Base-by-base conservation (phyloP, 2,888 invertebrate species). In the Osedax fenrisi region DNA sequence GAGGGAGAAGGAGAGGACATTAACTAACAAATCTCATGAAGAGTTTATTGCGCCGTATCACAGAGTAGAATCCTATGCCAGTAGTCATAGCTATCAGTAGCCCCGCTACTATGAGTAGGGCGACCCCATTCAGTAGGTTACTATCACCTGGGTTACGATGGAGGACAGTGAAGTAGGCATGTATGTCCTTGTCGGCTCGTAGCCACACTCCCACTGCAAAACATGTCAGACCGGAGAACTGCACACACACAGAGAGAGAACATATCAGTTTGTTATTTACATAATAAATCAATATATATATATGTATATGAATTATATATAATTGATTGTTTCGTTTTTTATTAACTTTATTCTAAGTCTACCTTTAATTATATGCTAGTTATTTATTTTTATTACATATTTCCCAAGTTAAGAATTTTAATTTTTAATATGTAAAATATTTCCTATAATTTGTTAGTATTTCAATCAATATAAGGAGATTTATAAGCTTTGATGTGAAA, bases 131-230 rank as follows among this genome's bases (percentile, higher is more conserved):
- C 5, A 73, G 17, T 2, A 78, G 75, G 2, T 69, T 27, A 41
- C 72, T 70, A 61, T 78, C 78, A 13, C 71, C 75, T 1, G 72
- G 72, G 2, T 68, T 27, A n/a, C 75, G 73, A 2, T 75, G 75
- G 22, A 78, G 69, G 3, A 78, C 75, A 10, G 69, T 73, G 66
- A 78, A 71, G 77, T 78, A 78, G 13, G 77, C 71, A 26, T 76
- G 66, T 5, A 78, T 73, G 64, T 78, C 75, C 23, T 72, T 72
- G 67, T 77, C 77, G 27, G 77, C 74, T 41, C 75, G 72, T 74
- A 78, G 75, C 78, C 78, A 78, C 27, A 78, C 73, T 27, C 78
- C 78, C 21, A 77, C 75, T 17, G 72, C 77, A 10, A 78, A 5
- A 23, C 76, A 78, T 25, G 76, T 76, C 26, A 78, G 74, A 3